Evolutionary conservation across 2,888 invertebrate genomes (phyloP), one percentile per base, ranked within the genome.

Genomic region (Cynaeus angustus): DNA sequence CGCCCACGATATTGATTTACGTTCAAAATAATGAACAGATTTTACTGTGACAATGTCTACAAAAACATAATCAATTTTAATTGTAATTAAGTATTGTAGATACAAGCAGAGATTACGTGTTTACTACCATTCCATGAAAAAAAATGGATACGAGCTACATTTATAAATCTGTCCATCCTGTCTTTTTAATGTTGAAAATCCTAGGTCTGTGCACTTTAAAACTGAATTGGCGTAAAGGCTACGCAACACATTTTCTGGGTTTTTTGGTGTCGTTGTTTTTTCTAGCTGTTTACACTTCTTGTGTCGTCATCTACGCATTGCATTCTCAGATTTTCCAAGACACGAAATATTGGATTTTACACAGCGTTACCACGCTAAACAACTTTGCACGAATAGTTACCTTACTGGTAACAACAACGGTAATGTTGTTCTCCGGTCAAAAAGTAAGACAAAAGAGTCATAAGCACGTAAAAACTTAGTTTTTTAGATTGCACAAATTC

Each of bases 151-250:
- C 21, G 2, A 21, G 2, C 21, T 21, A 21, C 21, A 21, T 21
- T 21, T 21, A 21, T 21, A 21, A 21, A 21, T 21, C 4, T 21
- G 21, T 21, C 1, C 12, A 58, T 26, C 58, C 58, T 8, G 13
- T 58, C 0, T 58, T 58, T 43, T 12, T 58, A 28, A 4, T 43
- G 2, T 43, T 43, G 8, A 58, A 45, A 58, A 33, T 58, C 6
- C 5, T 43, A 1, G 58, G 58, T 45, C 26, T 58, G 9, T 45
- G 37, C 10, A 28, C 43, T 9, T 9, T 58, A 26, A 58, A 45
- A 7, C 37, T 58, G 13, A 14, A 37, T 12, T n/a, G n/a, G 21
- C 9, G n/a, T 14, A 43, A 43, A 6, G 43, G 26, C n/a, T 45
- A 45, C 53, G 13, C 9, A 12, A 53, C 5, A 33, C 12, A 1